Evolutionary conservation across 2,888 invertebrate species (phyloP), one percentile per base, ranked within the genome.

Genomic region (Cyclophora punctaria): DNA sequence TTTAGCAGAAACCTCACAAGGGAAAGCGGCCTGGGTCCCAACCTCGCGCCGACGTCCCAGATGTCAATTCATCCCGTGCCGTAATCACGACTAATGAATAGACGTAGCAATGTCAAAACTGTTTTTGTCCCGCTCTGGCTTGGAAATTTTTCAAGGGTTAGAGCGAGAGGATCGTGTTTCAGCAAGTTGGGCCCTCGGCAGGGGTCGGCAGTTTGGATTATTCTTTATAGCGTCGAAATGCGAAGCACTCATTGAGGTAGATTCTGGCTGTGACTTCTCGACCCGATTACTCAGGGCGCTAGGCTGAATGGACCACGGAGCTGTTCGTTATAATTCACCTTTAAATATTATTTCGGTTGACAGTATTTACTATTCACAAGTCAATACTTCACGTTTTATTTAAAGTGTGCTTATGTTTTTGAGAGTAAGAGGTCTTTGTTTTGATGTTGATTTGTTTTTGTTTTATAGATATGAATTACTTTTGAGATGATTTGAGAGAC

Each of bases 41-140:
- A 77, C 81, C 59, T 56, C 52, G 53, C 51, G 48, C 78, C 75
- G 69, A 69, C 77, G 79, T 80, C 82, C 83, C 83, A 78, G 76
- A 82, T 85, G 85, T 85, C 85, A 85, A 84, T 84, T 85, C 83
- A 83, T 83, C 83, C 82, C 78, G 71, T 62, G 65, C 70, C 75
- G 71, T 83, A 83, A 81, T 81, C 82, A 78, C 80, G 71, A 83
- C 87, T 88, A 88, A 88, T 88, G 87, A 88, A 83, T 83, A 83
- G 85, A 75, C 75, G 82, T 62, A 70, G 73, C 63, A 62, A 64
- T 73, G 69, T 70, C 78, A 73, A 72, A 82, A 70, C 57, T 71
- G 63, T 55, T 57, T 58, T 70, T 63, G 64, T 86, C 87, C 75
- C 80, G 64, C 59, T 88, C 75, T 56, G 61, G 51, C 79, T 33